Evolutionary conservation across 2,888 invertebrate species (phyloP).

Genomic region (Drosophila meridiana): DNA sequence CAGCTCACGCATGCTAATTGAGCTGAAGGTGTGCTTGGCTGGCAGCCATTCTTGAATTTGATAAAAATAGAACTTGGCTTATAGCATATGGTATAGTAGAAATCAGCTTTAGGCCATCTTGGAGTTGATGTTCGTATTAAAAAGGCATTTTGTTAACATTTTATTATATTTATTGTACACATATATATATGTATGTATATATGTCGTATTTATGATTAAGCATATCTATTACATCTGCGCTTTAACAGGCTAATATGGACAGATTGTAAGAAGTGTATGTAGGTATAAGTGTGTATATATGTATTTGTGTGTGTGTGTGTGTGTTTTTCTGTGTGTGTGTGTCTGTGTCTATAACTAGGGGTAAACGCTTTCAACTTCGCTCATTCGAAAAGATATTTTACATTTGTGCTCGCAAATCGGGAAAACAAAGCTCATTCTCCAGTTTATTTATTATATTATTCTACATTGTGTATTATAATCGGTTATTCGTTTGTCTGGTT

Average conservation of each 20-base stretch:
- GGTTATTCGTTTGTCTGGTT: conserved; percentile 26
- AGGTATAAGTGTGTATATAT: conserved; percentile 15
- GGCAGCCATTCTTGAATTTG: neutral
- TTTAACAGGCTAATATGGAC: conserved; percentile 62
- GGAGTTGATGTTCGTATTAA: neutral
- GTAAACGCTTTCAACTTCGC: conserved; percentile 15
- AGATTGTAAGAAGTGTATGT: conserved; percentile 44
- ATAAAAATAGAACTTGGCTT: conserved; percentile 24
- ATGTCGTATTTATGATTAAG: conserved; percentile 42
- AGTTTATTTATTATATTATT: conserved; percentile 62
- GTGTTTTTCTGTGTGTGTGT: neutral
- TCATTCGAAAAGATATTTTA: conserved; percentile 42
- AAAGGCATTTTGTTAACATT: conserved; percentile 45
- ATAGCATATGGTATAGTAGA: neutral
- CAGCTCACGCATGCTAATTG: conserved; percentile 53
- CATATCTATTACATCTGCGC: conserved; percentile 45
- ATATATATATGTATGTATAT: conserved; percentile 21
- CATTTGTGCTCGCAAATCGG: conserved; percentile 51
- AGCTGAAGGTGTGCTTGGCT: conserved; percentile 37
- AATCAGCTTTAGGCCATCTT: neutral
- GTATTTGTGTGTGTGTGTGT: conserved; percentile 1
- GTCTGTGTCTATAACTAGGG: conserved; percentile 2
- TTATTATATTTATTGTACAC: conserved; percentile 75
- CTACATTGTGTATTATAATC: conserved; percentile 59
- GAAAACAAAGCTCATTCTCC: conserved; percentile 5